Percentiles rank a stretch among this genome's conserved stretches.
These are phyloP conservation scores for Anthophora plumipes DNA, from an alignment of 2,888 invertebrate genomes.

Conservation along the genomic window DNA sequence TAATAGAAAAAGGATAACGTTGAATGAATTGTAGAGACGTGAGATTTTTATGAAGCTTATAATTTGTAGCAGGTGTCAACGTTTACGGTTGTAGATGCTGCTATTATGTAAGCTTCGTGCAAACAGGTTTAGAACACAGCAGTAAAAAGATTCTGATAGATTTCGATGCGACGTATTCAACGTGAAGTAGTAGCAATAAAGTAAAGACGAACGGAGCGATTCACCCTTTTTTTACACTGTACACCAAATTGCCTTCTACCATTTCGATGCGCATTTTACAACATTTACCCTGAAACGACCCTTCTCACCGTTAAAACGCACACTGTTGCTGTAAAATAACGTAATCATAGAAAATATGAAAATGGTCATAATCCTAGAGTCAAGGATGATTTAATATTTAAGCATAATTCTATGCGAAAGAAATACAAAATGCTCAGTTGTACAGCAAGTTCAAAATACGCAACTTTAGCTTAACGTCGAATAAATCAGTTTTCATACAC, in stretches of 20 bases:
- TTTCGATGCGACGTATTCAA: slow-evolving; percentile 9
- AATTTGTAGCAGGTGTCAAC: not conserved
- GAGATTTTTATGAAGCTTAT: not conserved
- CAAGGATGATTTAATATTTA: too few species aligned
- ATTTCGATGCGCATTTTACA: not conserved
- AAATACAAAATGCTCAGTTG: too few species aligned
- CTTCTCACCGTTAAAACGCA: too few species aligned
- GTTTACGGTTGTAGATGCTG: not conserved
- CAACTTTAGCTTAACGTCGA: too few species aligned
- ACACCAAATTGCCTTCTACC: slow-evolving; percentile 2
- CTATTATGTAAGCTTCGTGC: not conserved
- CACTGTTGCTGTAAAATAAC: not conserved
- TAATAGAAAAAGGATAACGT: not conserved
- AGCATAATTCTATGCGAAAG: too few species aligned
- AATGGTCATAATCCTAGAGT: too few species aligned
- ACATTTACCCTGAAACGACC: not conserved
- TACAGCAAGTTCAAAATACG: too few species aligned
- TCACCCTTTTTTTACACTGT: not conserved
- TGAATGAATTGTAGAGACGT: not conserved
- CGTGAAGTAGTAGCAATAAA: slow-evolving; percentile 16
- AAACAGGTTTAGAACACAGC: slow-evolving; percentile 14
- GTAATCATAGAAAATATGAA: not conserved
- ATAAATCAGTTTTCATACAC: too few species aligned
- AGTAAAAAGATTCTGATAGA: slow-evolving; percentile 5
- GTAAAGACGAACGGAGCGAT: slow-evolving; percentile 1